Evolutionary conservation across 2,888 invertebrate genomes (phyloP), one percentile per base, ranked within the genome.

Genomic region (Leptinotarsa peninsularis): DNA sequence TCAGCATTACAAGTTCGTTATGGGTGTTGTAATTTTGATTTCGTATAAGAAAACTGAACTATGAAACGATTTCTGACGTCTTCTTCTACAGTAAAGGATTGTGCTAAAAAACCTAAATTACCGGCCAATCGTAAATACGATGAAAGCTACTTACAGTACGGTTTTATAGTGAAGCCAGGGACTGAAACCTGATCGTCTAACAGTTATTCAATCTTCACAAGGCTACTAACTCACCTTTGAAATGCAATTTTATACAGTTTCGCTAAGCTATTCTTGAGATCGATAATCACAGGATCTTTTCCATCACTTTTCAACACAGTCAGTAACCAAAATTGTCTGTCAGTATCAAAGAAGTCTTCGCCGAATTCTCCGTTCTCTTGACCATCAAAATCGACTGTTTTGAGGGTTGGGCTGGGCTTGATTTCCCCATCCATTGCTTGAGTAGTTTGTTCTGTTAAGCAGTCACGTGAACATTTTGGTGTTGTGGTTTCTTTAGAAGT

Each of bases 221-320:
- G 43, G 3, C 13, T 5, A 13, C 4, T 52, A 14, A 68, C 70
- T 74, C 87, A 93, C 94, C 95, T 93, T 77, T 94, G 91, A 86
- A 96, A 96, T 13, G 96, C 96, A 76, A 93, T 93, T 82, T 93
- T 93, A 88, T 96, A 96, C 49, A 96, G 89, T 82, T 93, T 92
- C 3, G 95, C 95, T 76, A 96, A 89, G 86, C 92, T 92, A 79
- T 94, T 90, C 87, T 94, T 95, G 60, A 96, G 89, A 84, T 93
- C 92, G 5, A 88, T 84, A 13, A 91, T 88, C 56, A 90, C 87
- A 49, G 88, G 88, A 80, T 90, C 90, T 80, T 85, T 86, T 14
- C 89, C 90, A 66, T 90, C 89, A 68, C 90, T 90, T 79, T 89
- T 92, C 80, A 95, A 91, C 72, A 95, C 94, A 1, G 96, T 96